A percentile compares a stretch with the other conserved stretches of the same genome.
Conservation (phyloP, 1,140 invertebrate genomes). For the Bombus confusus region DNA sequence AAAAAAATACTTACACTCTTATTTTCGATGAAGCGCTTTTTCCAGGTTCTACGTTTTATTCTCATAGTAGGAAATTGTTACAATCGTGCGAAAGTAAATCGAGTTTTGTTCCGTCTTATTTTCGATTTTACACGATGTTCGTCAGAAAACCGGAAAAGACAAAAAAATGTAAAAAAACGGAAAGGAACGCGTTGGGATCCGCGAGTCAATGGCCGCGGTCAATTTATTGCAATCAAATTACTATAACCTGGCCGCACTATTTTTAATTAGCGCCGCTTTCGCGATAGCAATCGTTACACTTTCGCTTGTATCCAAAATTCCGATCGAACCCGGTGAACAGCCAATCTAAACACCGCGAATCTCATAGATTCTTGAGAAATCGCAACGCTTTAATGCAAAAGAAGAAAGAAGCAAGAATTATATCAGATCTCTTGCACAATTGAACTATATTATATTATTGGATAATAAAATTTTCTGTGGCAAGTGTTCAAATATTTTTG, state of each 20-base stretch:
- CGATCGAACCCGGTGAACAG: not conserved
- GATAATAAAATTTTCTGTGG: no score
- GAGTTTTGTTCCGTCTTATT: no score
- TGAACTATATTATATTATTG: no score
- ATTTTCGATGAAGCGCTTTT: no score
- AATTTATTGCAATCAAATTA: slow-evolving; percentile 34
- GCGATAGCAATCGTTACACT: slow-evolving; percentile 46
- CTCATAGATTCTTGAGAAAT: not conserved
- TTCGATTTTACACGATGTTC: no score
- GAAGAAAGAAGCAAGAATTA: not conserved
- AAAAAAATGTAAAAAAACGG: no score
- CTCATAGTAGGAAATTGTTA: no score
- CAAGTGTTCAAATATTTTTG: no score
- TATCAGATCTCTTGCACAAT: not conserved
- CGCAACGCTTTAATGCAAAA: not conserved
- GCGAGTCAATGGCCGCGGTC: not conserved
- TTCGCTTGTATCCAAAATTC: slow-evolving; percentile 36
- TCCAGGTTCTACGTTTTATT: no score
- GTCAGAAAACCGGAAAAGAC: no score
- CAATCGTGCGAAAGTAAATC: no score
- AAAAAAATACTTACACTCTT: no score
- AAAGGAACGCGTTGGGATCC: not conserved
- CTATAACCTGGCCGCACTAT: slow-evolving; percentile 32
- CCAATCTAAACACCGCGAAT: not conserved
- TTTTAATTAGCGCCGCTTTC: slow-evolving; percentile 46